Evolutionary conservation across 2,113 vertebrate species (phyloP), one percentile per base, ranked within the genome.

Genomic region (Pterocles gutturalis): DNA sequence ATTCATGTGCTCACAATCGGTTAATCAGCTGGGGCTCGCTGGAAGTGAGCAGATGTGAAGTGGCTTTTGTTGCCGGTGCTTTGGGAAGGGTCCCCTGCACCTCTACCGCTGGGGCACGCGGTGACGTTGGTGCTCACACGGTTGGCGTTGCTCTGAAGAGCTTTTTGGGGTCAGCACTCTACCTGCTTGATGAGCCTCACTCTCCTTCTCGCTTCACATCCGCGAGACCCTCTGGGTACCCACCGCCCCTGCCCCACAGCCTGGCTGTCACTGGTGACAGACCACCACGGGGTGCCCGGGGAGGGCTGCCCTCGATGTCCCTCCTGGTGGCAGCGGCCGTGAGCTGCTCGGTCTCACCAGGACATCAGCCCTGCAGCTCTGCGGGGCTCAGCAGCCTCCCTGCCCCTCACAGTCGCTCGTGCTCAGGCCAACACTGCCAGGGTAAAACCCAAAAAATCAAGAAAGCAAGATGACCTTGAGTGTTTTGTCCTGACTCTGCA

Each of bases 401-500:
- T 7, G 0, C 51, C 45, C 55, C 26, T 67, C 58, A 36, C 25
- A 26, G 48, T 17, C 57, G 28, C 24, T 38, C 21, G 3, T 7
- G 45, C 81, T 83, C 22, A 72, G 60, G 58, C 38, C 54, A 49
- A 4, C 13, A 5, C 29, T 51, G 36, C n/a, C 41, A 62, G 26
- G 29, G 24, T 6, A 33, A 53, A 36, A 34, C 82, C 72, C 17
- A 41, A 78, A 54, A 54, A 57, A 29, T 2, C 34, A 73, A 60
- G 87, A n/a, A 67, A 55, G 18, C 16, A 13, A 22, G 62, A 48
- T 95, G 85, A 99, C 99, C 99, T 99, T 99, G 33, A 99, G 78
- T 0, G 98, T 99, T 96, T 99, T 99, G 98, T 99, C 99, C 33
- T 98, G 95, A 84, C 99, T 99, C 46, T 91, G 96, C 58, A 99